A percentile compares a stretch with the other conserved stretches of the same genome.
Evolutionary conservation across 2,113 vertebrate genomes (phyloP).

Genomic region (Gracilinanus agilis): DNA sequence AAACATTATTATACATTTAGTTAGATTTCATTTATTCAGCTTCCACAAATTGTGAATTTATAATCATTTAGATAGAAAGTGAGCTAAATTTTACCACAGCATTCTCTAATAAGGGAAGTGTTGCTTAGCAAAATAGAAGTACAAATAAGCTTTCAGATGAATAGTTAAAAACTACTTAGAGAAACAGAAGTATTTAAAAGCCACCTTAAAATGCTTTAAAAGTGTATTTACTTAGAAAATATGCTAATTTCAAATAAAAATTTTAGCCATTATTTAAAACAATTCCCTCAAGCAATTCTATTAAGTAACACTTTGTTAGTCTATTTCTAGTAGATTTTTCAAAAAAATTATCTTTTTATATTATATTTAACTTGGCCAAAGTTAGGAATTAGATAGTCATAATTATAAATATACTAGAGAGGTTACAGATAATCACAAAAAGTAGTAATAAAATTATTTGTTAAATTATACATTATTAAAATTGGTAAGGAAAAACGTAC

Average conservation of each 20-base stretch:
- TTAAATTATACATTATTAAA: no score
- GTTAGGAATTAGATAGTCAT: no score
- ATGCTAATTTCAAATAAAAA: conserved; percentile 3
- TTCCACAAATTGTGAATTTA: neutral
- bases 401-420: no score
- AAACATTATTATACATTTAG: neutral
- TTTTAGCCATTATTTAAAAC: neutral
- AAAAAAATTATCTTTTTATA: no score
- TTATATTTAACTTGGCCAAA: no score
- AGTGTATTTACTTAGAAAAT: conserved; percentile 6
- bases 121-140: conserved; percentile 2
- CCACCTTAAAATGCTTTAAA: neutral
- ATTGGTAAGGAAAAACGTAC: no score
- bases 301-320: neutral
- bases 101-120: neutral
- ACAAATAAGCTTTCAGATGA: neutral
- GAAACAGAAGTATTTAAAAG: neutral
- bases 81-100: neutral
- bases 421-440: no score
- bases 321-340: no score
- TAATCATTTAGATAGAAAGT: neutral
- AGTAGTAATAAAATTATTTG: no score
- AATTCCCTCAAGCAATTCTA: neutral
- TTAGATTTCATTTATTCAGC: neutral
- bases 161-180: conserved; percentile 32